Conservation (phyloP, 2,113 vertebrate genomes). For the Strix aluco region DNA sequence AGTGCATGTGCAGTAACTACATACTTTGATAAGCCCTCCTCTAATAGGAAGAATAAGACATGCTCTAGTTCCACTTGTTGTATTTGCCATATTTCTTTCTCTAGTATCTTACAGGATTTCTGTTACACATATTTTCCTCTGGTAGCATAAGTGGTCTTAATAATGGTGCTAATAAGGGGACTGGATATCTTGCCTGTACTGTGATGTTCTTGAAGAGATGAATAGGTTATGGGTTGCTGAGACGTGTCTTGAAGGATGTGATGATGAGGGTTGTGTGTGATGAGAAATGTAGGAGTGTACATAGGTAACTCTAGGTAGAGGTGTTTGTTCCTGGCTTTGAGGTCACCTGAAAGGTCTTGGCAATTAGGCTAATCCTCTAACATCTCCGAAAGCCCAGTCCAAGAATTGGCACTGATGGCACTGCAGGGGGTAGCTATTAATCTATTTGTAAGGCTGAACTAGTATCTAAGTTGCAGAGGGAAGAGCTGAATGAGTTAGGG, state of each 20-base stretch:
- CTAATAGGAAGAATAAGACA: background rate
- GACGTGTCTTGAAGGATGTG: background rate
- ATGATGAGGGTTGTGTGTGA: background rate
- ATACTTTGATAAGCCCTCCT: background rate
- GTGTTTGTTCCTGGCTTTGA: rapidly evolving
- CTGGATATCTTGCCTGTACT: background rate
- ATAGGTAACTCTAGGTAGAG: background rate
- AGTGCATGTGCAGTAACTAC: background rate
- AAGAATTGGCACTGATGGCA: background rate
- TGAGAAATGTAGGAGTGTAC: background rate
- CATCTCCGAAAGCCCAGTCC: background rate
- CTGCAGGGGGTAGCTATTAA: background rate
- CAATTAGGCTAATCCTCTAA: background rate
- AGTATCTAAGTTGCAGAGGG: background rate
- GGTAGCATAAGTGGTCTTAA: rapidly evolving
- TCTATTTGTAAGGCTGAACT: background rate
- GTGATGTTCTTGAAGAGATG: background rate
- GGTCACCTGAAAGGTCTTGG: background rate
- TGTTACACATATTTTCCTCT: background rate
- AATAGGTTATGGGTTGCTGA: background rate
- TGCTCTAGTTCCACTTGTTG: background rate
- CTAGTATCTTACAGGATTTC: background rate
- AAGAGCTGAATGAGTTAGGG: background rate
- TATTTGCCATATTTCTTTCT: background rate
- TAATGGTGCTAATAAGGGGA: background rate